Conservation (phyloP, 2,113 vertebrate species). For the Ascaphus truei region DNA sequence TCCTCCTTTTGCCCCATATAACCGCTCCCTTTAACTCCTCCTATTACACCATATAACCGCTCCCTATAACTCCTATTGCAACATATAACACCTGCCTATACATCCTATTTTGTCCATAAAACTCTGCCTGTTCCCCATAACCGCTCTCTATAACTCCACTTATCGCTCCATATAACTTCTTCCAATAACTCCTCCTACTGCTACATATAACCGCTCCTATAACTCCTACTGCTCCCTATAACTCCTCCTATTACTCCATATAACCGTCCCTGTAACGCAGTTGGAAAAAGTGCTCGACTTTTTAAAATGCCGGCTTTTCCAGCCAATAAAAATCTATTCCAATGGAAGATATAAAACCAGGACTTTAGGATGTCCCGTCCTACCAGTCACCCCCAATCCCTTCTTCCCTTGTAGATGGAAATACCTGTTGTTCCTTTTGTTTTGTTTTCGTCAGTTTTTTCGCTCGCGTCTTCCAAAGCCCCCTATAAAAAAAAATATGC, state of each 20-base stretch:
- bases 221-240: neutral
- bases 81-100: too few relatives aligned
- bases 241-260: neutral
- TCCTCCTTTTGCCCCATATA: too few relatives aligned
- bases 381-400: neutral
- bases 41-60: too few relatives aligned
- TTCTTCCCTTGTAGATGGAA: neutral
- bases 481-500: constrained; percentile 32
- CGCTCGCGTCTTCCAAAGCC: constrained; percentile 32
- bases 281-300: too few relatives aligned
- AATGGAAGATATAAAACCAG: constrained; percentile 3
- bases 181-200: neutral
- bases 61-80: too few relatives aligned
- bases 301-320: too few relatives aligned
- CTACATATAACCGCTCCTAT: neutral
- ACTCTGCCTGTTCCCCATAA: too few relatives aligned
- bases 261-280: too few relatives aligned
- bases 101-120: too few relatives aligned
- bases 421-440: neutral
- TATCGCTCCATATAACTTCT: neutral
- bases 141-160: too few relatives aligned
- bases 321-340: neutral
- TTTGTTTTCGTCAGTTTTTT: neutral
- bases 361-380: neutral
- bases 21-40: too few relatives aligned